phyloP scores from a whole-genome alignment of 2,113 vertebrate genomes.

The Cololabis saira region DNA sequence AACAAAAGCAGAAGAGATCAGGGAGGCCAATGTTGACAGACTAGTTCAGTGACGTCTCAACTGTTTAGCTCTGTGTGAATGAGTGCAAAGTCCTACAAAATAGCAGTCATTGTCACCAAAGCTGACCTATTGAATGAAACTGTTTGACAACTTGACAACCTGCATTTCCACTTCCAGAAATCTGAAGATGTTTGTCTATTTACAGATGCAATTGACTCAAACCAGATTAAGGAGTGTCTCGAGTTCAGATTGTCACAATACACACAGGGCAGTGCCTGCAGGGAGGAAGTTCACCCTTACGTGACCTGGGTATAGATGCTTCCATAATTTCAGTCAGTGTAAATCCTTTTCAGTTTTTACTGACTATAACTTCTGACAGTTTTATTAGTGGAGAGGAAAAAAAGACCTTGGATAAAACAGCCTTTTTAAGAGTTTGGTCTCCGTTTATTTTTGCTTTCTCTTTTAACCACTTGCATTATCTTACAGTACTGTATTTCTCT shows the following conservation, averaged over 20 bases:
- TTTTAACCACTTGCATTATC: not conserved
- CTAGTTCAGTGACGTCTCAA: conserved; percentile 29
- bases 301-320: not conserved
- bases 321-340: not conserved
- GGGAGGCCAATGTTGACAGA: conserved; percentile 35
- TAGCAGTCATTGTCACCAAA: conserved; percentile 8
- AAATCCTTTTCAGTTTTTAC: not conserved
- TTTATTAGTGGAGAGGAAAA: conserved; percentile 3
- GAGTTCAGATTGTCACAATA: conserved; percentile 13
- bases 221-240: not conserved
- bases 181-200: conserved; percentile 27
- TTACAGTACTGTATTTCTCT: not conserved
- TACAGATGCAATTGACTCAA: conserved; percentile 19
- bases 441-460: not conserved
- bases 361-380: not conserved
- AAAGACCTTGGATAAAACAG: not conserved
- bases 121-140: conserved; percentile 54
- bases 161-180: conserved; percentile 22
- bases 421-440: not conserved
- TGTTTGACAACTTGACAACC: conserved; percentile 47
- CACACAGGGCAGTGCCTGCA: not conserved
- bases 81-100: conserved; percentile 29
- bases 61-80: conserved; percentile 41
- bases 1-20: conserved; percentile 51
- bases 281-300: not conserved